These are phyloP conservation scores for Boleophthalmus pectinirostris DNA, from an alignment of 2,113 vertebrate genomes.

Conservation along the genomic window DNA sequence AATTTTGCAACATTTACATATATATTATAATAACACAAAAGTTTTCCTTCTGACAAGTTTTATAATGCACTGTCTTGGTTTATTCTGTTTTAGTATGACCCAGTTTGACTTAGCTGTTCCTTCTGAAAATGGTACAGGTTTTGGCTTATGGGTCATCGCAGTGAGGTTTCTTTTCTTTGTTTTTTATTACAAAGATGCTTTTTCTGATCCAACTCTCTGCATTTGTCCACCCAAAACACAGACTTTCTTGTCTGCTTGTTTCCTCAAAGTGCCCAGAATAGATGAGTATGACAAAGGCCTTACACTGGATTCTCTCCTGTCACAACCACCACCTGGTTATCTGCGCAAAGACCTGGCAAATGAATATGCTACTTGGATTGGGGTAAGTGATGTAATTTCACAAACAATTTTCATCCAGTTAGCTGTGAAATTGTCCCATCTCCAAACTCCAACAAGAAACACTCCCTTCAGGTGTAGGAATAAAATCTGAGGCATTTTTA, in stretches of 20 bases:
- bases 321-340: not conserved
- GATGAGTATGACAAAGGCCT: not conserved
- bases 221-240: too few species aligned
- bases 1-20: too few species aligned
- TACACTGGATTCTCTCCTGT: too few species aligned
- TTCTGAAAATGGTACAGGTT: too few species aligned
- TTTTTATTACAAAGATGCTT: not conserved
- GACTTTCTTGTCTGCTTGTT: not conserved
- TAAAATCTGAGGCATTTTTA: not conserved
- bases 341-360: not conserved
- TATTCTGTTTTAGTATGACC: not conserved
- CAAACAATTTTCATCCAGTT: not conserved
- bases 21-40: too few species aligned
- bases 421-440: not conserved
- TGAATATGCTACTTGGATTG: not conserved
- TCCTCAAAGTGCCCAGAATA: not conserved
- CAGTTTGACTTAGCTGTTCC: not conserved
- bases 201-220: not conserved
- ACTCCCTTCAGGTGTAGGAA: not conserved
- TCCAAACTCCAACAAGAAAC: not conserved
- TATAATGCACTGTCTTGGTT: not conserved
- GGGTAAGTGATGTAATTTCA: not conserved
- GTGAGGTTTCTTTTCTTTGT: not conserved
- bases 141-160: not conserved
- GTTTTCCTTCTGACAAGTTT: too few species aligned